Evolutionary conservation across 2,888 invertebrate genomes (phyloP), one percentile per base, ranked within the genome.

Genomic region (Drosophila prolongata): DNA sequence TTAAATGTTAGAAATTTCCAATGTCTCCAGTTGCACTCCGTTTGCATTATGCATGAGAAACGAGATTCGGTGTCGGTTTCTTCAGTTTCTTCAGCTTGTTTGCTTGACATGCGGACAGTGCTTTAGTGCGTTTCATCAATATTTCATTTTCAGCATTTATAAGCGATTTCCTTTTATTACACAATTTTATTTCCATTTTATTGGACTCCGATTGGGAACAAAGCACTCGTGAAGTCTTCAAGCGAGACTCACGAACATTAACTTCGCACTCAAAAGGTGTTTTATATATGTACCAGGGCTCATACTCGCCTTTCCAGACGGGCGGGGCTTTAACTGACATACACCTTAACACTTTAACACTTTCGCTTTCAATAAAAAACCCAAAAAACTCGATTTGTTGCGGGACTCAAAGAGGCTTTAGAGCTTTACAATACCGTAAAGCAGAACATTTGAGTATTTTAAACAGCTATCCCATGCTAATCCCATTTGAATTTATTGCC

Each of bases 11-110:
- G 86, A 85, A 85, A 82, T 79, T 79, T 85, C 50, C 52, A 67
- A 27, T 37, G 85, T 87, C 85, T 82, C 69, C 38, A 71, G 78
- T 79, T 77, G 82, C 82, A 77, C 57, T 78, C 24, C 47, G 42
- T 55, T 64, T 87, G 87, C 85, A 82, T 82, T 77, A 82, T 82
- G 87, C 80, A 82, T 82, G 82, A 82, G 82, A 52, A 68, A 49
- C 34, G 62, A 42, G 62, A 37, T 69, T 57, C 46, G 43, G 37
- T 40, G 50, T 59, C 40, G 14, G 60, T 43, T 13, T 60, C 37
- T 13, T 44, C 24, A 6, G 58, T 40, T 30, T 52, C 30, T n/a
- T 30, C 66, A 55, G 44, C 30, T 66, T 67, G 44, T 72, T 62
- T 62, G 70, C 62, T 84, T 84, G 85, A 80, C 79, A 75, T 62